phyloP scores from a whole-genome alignment of 2,888 invertebrate species.

The Dioctria linearis region DNA sequence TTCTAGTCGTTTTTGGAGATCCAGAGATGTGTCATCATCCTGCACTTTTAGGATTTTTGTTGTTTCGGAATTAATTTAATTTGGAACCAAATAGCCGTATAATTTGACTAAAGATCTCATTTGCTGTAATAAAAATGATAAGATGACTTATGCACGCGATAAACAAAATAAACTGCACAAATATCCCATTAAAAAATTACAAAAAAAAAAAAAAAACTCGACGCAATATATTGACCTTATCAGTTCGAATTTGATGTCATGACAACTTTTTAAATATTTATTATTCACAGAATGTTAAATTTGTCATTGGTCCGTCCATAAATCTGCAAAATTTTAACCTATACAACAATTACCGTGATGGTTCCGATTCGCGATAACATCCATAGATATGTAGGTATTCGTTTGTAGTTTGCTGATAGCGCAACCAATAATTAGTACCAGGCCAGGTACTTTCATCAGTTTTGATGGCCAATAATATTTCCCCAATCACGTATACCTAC shows the following conservation, averaged over 20 bases:
- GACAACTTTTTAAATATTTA: neutral
- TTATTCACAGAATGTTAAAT: slow-evolving; percentile 8
- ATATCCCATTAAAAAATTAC: no score
- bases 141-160: no score
- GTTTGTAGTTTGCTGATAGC: slow-evolving; percentile 6
- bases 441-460: slow-evolving; percentile 14
- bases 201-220: neutral
- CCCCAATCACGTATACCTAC: neutral
- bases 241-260: neutral
- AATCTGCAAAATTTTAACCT: neutral
- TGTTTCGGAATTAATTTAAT: no score
- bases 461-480: neutral
- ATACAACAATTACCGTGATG: slow-evolving; percentile 7
- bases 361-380: neutral
- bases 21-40: no score
- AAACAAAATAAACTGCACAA: no score
- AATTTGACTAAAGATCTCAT: no score
- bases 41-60: no score
- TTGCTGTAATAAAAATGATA: no score
- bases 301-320: slow-evolving; percentile 4
- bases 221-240: neutral
- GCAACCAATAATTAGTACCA: neutral
- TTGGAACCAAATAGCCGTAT: no score
- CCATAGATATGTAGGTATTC: neutral
- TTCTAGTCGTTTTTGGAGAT: no score